Evolutionary conservation across 2,888 invertebrate genomes (phyloP).

Genomic region (Hesperia comma): DNA sequence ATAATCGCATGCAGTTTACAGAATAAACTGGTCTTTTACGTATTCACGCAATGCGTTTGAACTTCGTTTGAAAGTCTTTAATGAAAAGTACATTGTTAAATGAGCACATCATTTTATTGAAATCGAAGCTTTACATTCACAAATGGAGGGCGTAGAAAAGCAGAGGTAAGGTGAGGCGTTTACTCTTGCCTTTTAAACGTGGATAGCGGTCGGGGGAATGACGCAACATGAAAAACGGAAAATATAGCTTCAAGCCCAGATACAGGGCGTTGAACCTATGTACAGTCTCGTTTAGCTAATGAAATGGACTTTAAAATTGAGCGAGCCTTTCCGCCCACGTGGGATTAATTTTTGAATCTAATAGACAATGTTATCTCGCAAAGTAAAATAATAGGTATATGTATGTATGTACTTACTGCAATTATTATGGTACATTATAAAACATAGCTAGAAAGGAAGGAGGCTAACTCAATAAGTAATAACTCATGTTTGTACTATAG

Average conservation of each 20-base stretch:
- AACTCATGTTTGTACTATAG: too few relatives aligned
- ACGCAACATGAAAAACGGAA: constrained; percentile 69
- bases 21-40: constrained; percentile 51
- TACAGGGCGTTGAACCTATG: constrained; percentile 68
- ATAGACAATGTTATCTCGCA: not conserved
- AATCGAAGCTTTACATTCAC: constrained; percentile 1
- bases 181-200: constrained; percentile 17
- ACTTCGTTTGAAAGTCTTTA: constrained; percentile 54
- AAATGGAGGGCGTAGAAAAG: constrained; percentile 16
- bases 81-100: constrained; percentile 41
- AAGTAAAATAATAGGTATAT: too few relatives aligned
- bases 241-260: constrained; percentile 63
- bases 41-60: constrained; percentile 48
- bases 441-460: too few relatives aligned
- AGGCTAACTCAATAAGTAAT: too few relatives aligned
- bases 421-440: too few relatives aligned
- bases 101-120: not conserved
- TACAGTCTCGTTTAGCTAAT: constrained; percentile 54
- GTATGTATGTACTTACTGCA: too few relatives aligned
- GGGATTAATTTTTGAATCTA: constrained; percentile 22
- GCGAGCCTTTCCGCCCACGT: constrained; percentile 26
- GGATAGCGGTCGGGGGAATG: constrained; percentile 41
- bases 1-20: constrained; percentile 56
- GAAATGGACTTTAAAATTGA: constrained; percentile 45
- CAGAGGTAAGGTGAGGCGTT: constrained; percentile 32